Evolutionary conservation across 2,113 vertebrate species (phyloP).

Genomic region (Uria lomvia): DNA sequence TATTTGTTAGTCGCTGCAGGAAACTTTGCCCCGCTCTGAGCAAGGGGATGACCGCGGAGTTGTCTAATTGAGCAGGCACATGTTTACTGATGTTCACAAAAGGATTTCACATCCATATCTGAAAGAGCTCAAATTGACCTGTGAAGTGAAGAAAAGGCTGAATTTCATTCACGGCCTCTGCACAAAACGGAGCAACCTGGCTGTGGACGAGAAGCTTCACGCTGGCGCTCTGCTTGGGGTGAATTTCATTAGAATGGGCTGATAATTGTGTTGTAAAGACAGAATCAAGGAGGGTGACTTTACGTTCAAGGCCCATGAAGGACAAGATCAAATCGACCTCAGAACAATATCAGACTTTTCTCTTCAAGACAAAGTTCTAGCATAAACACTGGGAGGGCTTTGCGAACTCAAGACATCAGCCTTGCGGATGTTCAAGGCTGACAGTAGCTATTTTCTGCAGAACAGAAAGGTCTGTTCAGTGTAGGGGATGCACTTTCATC

Average conservation of each 20-base stretch:
- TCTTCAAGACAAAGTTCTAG: background rate
- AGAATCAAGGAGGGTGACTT: background rate
- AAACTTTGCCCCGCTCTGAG: background rate
- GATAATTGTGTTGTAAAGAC: background rate
- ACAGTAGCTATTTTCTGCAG: background rate
- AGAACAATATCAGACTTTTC: background rate
- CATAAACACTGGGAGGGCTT: background rate
- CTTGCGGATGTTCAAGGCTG: rapidly evolving
- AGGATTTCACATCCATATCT: background rate
- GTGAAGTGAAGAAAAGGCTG: background rate
- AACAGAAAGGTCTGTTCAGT: background rate
- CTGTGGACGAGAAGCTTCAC: background rate
- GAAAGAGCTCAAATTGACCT: background rate
- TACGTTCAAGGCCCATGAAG: slow-evolving; percentile 1
- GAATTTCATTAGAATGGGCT: background rate
- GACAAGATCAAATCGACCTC: background rate
- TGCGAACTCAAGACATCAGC: background rate
- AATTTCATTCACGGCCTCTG: background rate
- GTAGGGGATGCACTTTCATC: background rate
- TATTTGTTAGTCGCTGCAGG: background rate
- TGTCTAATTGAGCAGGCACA: background rate
- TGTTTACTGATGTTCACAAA: background rate
- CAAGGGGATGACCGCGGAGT: background rate
- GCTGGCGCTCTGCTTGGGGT: slow-evolving; percentile 9
- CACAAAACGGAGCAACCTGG: background rate